Evolutionary conservation across 2,113 vertebrate species (phyloP).

Genomic region (Tetrax tetrax): DNA sequence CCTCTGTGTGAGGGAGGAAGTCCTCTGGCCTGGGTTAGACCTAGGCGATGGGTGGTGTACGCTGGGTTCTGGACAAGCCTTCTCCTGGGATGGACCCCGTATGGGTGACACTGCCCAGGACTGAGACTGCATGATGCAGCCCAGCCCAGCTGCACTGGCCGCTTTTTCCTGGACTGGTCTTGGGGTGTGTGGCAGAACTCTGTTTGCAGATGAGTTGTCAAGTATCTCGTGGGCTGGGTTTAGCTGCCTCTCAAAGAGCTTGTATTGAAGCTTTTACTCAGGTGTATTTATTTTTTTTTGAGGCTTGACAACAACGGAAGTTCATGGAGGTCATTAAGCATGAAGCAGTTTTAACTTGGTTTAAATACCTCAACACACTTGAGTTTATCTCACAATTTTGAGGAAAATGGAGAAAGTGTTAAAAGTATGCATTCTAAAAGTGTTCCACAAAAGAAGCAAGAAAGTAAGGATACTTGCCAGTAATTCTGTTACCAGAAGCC

Average conservation of each 20-base stretch:
- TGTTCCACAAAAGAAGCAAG: constrained; percentile 1
- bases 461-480: constrained; percentile 4
- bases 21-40: not conserved
- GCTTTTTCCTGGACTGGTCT: not conserved
- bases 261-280: not conserved
- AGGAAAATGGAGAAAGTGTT: not conserved
- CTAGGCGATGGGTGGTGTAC: fast-evolving
- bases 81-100: not conserved
- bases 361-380: not conserved
- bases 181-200: fast-evolving
- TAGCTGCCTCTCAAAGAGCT: not conserved
- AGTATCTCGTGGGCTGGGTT: not conserved
- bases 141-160: not conserved
- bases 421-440: not conserved
- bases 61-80: not conserved
- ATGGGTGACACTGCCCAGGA: not conserved
- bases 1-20: not conserved
- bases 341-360: not conserved
- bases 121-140: not conserved
- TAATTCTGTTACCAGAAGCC: constrained; percentile 32
- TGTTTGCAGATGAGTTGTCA: not conserved
- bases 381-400: not conserved
- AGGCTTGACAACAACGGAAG: not conserved
- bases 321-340: not conserved
- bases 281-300: not conserved